phyloP scores from a whole-genome alignment of 1,140 invertebrate genomes.

The Atta texana region DNA sequence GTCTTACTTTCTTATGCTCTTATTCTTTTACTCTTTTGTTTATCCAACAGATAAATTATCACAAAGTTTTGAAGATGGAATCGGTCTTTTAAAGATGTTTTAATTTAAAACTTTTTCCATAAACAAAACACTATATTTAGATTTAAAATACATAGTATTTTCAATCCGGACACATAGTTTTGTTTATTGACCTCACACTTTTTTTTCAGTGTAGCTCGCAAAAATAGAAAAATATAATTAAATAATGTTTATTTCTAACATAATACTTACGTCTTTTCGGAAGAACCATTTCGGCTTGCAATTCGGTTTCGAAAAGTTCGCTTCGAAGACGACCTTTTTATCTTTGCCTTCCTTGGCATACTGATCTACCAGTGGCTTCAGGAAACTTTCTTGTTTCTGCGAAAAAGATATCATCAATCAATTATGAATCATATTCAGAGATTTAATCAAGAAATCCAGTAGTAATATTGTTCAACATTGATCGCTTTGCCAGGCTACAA shows the following conservation, averaged over 20 bases:
- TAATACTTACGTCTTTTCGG: constrained; percentile 94
- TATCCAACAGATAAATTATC: no score
- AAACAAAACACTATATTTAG: no score
- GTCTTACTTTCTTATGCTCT: no score
- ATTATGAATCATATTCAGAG: not conserved
- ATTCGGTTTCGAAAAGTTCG: constrained; percentile 95
- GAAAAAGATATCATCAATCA: constrained; percentile 33
- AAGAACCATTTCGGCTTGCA: constrained; percentile 97
- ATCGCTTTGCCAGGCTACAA: constrained; percentile 63
- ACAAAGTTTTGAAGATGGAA: no score
- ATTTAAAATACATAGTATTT: no score
- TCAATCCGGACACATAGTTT: no score
- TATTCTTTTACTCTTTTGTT: no score
- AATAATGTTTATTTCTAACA: constrained; percentile 25
- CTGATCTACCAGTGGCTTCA: constrained; percentile 97
- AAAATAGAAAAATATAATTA: constrained; percentile 9
- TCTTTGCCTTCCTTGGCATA: constrained; percentile 99
- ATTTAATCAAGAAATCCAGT: constrained; percentile 37
- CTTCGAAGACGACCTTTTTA: constrained; percentile 96
- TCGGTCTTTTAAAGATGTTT: no score
- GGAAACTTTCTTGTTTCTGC: constrained; percentile 98
- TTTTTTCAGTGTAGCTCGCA: not conserved
- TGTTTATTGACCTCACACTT: no score
- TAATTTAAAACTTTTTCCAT: no score
- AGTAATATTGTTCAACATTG: constrained; percentile 66